Evolutionary conservation across 2,797 vertebrate species (phyloP), one percentile per base, ranked within the genome.

Genomic region (Todus mexicanus): DNA sequence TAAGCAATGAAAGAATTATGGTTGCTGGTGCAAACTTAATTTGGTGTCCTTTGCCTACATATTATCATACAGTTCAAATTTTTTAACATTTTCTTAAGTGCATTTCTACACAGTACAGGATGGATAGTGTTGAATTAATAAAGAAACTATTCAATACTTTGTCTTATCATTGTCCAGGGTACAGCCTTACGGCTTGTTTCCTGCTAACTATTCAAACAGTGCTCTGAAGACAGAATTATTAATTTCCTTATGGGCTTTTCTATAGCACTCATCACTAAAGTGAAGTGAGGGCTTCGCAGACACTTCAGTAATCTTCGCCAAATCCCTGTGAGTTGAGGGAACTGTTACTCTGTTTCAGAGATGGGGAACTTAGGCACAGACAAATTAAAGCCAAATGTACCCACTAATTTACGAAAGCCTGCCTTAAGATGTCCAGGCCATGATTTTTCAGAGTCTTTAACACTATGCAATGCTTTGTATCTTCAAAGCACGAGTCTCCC

Each of bases 201-300:
- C 79, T 91, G 89, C 87, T 94, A 95, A 89, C 91, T 96, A 94
- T 88, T 96, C 82, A 94, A 92, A 93, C 14, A 91, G 54, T 78
- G 75, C 87, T 92, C 93, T 85, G 85, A 96, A 95, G 94, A 96
- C 89, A 94, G 93, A 96, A 96, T 94, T 94, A 96, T 92, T 96
- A 95, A 96, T 96, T 95, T 96, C 91, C 89, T 96, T 91, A 91
- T 53, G 66, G 89, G 85, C 79, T 96, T 96, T 93, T 96, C 91
- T 90, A 78, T n/a, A 86, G 85, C 80, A 90, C 87, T 96, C 92
- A 94, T 94, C 89, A 91, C 89, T 87, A 75, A 85, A 92, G 65
- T 83, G n/a, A 92, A 94, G 87, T 48, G 84, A 89, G 78, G 59
- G 90, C 70, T 96, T 94, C 95, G 92, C 71, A 95, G 78, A 78